Percentiles rank a stretch among this genome's conserved stretches.
phyloP scores from a whole-genome alignment of 2,113 vertebrate species.

The Tor tambroides region DNA sequence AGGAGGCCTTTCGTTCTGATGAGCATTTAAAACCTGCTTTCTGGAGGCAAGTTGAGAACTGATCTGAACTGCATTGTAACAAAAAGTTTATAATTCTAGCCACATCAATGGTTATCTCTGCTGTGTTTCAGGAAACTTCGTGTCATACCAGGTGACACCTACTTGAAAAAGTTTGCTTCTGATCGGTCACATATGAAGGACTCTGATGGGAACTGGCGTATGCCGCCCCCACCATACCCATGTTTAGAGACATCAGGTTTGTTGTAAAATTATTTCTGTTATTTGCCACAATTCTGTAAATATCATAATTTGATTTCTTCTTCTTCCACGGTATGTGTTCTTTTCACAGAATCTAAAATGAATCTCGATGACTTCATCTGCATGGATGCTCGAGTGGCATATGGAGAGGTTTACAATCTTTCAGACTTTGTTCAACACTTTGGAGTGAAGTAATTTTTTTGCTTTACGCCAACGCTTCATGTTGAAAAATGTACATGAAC shows the following conservation, averaged over 20 bases:
- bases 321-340: neutral
- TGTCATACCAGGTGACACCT: slow-evolving; percentile 79
- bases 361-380: slow-evolving; percentile 94
- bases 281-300: neutral
- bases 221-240: slow-evolving; percentile 81
- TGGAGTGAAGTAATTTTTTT: slow-evolving; percentile 50
- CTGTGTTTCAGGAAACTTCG: slow-evolving; percentile 78
- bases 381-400: slow-evolving; percentile 83
- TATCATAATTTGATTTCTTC: neutral
- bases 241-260: slow-evolving; percentile 85
- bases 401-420: slow-evolving; percentile 81
- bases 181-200: slow-evolving; percentile 89
- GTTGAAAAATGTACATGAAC: neutral
- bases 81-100: neutral
- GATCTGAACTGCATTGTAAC: neutral
- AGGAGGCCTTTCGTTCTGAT: slow-evolving; percentile 75
- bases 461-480: neutral
- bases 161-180: slow-evolving; percentile 84
- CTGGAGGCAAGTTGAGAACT: neutral
- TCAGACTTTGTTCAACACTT: slow-evolving; percentile 79
- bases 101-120: neutral
- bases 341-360: slow-evolving; percentile 84
- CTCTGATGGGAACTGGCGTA: slow-evolving; percentile 78
- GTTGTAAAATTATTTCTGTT: neutral
- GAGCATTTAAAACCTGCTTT: neutral